These are phyloP conservation scores for Dinocampus coccinellae DNA, from an alignment of 2,888 invertebrate genomes.

Conservation along the genomic window DNA sequence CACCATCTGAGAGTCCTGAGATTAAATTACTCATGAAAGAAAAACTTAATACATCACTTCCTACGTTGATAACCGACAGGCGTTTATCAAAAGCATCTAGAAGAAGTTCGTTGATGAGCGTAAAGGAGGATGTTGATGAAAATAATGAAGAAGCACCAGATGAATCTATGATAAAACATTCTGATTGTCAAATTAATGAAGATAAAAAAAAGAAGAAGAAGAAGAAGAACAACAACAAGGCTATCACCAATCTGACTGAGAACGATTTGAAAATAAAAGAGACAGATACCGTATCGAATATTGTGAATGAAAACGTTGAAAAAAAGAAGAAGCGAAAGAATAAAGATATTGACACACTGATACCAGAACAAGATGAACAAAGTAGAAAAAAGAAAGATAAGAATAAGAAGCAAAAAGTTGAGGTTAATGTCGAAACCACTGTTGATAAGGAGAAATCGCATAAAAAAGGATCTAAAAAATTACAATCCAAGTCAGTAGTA, in stretches of 20 bases:
- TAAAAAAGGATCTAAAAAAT: slow-evolving; percentile 17
- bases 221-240: slow-evolving; percentile 10
- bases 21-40: slow-evolving; percentile 56
- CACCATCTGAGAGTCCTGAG: slow-evolving; percentile 37
- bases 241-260: background rate
- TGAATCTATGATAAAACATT: slow-evolving; percentile 2
- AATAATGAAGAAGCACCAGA: slow-evolving; percentile 14
- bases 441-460: slow-evolving; percentile 1
- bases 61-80: slow-evolving; percentile 44
- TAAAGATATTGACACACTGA: background rate
- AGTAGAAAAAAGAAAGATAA: slow-evolving; percentile 33
- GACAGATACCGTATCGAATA: background rate
- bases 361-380: background rate
- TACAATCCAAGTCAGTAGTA: background rate
- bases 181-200: background rate
- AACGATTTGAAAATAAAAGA: background rate
- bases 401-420: slow-evolving; percentile 17
- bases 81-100: slow-evolving; percentile 20
- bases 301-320: background rate
- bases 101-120: slow-evolving; percentile 18
- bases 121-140: slow-evolving; percentile 3
- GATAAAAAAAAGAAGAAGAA: slow-evolving; percentile 20
- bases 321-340: slow-evolving; percentile 15
- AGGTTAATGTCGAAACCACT: background rate
- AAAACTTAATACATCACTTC: slow-evolving; percentile 58